A percentile compares a stretch with the other conserved stretches of the same genome.
Evolutionary conservation across 2,888 invertebrate species (phyloP).

Genomic region (Himalopsyche japonica): DNA sequence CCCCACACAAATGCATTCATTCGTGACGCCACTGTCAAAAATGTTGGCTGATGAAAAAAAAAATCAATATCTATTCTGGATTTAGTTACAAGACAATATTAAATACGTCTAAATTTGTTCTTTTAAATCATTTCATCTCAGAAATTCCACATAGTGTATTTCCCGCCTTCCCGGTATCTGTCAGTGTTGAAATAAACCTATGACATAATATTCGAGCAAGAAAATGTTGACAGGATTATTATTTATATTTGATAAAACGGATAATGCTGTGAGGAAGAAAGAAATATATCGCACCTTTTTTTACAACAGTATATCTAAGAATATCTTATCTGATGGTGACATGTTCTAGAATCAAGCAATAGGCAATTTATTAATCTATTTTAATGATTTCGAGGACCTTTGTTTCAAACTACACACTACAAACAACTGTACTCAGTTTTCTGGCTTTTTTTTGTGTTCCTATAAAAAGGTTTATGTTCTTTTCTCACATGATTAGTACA

Average conservation of each 20-base stretch:
- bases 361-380: not conserved
- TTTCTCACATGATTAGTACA: too few species aligned
- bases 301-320: not conserved
- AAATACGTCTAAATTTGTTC: not conserved
- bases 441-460: too few species aligned
- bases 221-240: not conserved
- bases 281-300: not conserved
- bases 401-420: too few species aligned
- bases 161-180: not conserved
- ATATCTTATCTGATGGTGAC: not conserved
- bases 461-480: too few species aligned
- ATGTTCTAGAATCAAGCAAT: not conserved
- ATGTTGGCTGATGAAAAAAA: too few species aligned
- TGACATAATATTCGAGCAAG: not conserved
- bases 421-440: too few species aligned
- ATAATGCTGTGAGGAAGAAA: not conserved
- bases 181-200: not conserved
- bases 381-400: too few species aligned
- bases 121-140: not conserved
- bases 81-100: not conserved
- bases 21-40: not conserved
- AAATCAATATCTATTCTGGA: not conserved
- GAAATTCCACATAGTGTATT: not conserved
- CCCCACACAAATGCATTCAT: too few species aligned
- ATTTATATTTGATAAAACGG: not conserved